Evolutionary conservation across 2,888 invertebrate species (phyloP).

Genomic region (Sisyra nigra): DNA sequence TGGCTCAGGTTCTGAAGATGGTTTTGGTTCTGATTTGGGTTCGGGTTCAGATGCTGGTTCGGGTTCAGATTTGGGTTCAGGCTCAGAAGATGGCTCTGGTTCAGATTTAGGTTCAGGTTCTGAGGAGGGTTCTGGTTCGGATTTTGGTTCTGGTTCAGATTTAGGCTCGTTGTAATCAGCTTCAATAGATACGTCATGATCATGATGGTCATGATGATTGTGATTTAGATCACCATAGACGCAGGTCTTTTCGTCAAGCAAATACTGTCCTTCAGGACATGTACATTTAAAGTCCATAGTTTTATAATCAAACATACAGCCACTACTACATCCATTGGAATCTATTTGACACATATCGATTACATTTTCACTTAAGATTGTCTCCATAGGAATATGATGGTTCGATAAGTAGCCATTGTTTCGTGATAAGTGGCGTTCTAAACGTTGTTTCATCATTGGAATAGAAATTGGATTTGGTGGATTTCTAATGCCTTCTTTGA

Average conservation of each 20-base stretch:
- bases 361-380: conserved; percentile 37
- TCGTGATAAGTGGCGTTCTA: conserved; percentile 31
- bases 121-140: conserved; percentile 17
- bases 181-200: conserved; percentile 12
- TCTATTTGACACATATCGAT: conserved; percentile 48
- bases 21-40: conserved; percentile 13
- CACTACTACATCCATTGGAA: conserved; percentile 46
- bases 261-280: conserved; percentile 39
- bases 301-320: conserved; percentile 47
- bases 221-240: conserved; percentile 16
- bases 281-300: conserved; percentile 45
- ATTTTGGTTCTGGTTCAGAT: conserved; percentile 19
- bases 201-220: conserved; percentile 12
- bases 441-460: conserved; percentile 27
- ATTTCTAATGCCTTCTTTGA: conserved; percentile 30
- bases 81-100: conserved; percentile 20
- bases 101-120: conserved; percentile 15
- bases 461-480: conserved; percentile 32
- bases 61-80: conserved; percentile 13
- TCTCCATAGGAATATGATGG: conserved; percentile 31
- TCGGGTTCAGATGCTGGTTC: conserved; percentile 16
- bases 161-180: conserved; percentile 8
- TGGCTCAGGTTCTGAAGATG: conserved; percentile 20
- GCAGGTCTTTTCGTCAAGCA: conserved; percentile 32
- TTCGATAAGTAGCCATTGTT: conserved; percentile 32